Base-by-base conservation (phyloP, 2,113 vertebrate species). In the Toxotes jaculatrix region DNA sequence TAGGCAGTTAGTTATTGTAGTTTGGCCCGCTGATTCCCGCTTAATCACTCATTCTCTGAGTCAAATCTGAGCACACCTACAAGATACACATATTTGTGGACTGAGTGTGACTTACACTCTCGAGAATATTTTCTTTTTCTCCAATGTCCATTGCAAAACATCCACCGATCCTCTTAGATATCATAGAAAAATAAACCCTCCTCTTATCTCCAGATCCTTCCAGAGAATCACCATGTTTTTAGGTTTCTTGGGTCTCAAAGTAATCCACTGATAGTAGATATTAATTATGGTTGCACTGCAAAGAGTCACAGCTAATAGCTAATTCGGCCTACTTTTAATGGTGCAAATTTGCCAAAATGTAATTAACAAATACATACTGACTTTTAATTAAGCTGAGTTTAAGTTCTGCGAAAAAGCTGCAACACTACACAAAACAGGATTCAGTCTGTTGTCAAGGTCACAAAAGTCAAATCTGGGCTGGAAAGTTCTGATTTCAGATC, bases 401-500 rank as follows among this genome's bases (percentile, higher is more conserved):
- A 49, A 2, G 0, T 71, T 17, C 19, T 47, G 4, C 5, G 23
- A 9, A 32, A 21, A 14, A 3, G 13, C 23, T 51, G 14, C n/a
- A 32, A 62, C 11, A 13, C 5, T n/a, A 49, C 3, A 32, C 53
- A 17, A 27, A 27, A 27, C 74, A 67, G 12, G 10, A 47, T 49
- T 6, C 36, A 74, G 38, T 17, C 16, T 72, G n/a, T 34, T 74
- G 53, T 79, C 71, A 89, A 87, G 67, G 78, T 85, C 69, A 88
- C 45, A 31, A 59, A 60, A 23, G 27, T 77, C 45, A 79, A 45
- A 55, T 31, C 27, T 0, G 1, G 19, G 6, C 23, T 60, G 42
- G 19, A 66, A 40, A 31, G 8, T 36, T 65, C 23, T 38, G 5
- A 75, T 43, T 83, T 56, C 4, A 76, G 3, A 78, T 80, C 65